Evolutionary conservation across 2,113 vertebrate species (phyloP).

Genomic region (Rhynchopsitta pachyrhyncha): DNA sequence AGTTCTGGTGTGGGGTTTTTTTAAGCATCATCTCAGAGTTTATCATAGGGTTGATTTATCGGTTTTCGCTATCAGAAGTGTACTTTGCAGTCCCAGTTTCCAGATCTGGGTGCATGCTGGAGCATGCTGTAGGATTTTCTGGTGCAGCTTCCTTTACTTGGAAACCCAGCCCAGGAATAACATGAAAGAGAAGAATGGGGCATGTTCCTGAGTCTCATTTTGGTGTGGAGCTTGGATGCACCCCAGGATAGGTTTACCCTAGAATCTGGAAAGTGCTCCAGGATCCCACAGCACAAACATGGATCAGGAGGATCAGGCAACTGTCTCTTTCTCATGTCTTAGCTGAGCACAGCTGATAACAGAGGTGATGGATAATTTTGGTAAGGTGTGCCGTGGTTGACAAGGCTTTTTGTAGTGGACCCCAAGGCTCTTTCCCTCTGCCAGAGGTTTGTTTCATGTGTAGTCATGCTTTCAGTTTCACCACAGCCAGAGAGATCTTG

Average conservation of each 20-base stretch:
- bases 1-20: neutral
- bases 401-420: neutral
- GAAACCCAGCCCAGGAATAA: neutral
- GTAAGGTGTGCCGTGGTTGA: neutral
- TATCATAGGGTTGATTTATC: neutral
- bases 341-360: neutral
- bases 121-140: neutral
- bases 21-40: slow-evolving; percentile 4
- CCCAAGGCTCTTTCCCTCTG: neutral
- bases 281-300: accelerated
- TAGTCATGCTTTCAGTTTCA: neutral
- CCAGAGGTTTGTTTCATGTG: neutral
- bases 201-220: neutral
- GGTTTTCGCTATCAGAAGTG: neutral
- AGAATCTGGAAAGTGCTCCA: neutral
- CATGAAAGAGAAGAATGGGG: accelerated
- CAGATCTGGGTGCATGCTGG: neutral
- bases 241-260: neutral
- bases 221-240: neutral
- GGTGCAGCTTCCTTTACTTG: neutral
- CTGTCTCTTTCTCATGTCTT: neutral
- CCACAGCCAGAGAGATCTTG: neutral
- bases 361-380: neutral
- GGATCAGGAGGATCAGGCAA: neutral
- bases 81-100: neutral